A percentile compares a stretch with the other conserved stretches of the same genome.
These are phyloP conservation scores for Epinephelus coioides DNA, from an alignment of 2,797 vertebrate genomes.

Conservation along the genomic window DNA sequence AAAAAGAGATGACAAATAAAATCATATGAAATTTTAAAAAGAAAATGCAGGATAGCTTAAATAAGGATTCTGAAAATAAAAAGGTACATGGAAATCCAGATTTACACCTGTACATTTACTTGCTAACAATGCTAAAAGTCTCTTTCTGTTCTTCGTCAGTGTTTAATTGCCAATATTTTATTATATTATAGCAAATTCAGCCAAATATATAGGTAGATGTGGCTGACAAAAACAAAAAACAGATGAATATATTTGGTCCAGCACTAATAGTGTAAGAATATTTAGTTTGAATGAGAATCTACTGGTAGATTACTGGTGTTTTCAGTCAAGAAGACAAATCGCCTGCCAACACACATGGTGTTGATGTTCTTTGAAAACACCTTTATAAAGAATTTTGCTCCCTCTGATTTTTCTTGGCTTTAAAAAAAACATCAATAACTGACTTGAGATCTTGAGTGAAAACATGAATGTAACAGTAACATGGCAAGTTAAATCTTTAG, in stretches of 20 bases:
- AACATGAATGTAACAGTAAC: too few relatives aligned
- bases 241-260: slow-evolving; percentile 35
- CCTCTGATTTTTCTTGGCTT: not conserved
- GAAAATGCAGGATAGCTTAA: not conserved
- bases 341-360: not conserved
- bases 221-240: slow-evolving; percentile 15
- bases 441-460: too few relatives aligned
- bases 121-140: slow-evolving; percentile 6
- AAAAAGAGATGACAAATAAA: not conserved
- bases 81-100: not conserved
- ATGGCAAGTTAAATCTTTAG: too few relatives aligned
- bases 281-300: not conserved
- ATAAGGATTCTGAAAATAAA: not conserved
- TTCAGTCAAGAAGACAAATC: not conserved
- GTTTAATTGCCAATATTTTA: not conserved
- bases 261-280: not conserved
- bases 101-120: slow-evolving; percentile 17
- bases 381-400: not conserved
- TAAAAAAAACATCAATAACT: not conserved
- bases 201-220: not conserved
- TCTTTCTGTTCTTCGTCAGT: not conserved
- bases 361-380: not conserved
- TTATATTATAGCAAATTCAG: not conserved
- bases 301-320: not conserved
- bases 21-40: not conserved